A percentile compares a stretch with the other conserved stretches of the same genome.
Evolutionary conservation across 2,113 vertebrate species (phyloP).

Genomic region (Delphinapterus leucas): DNA sequence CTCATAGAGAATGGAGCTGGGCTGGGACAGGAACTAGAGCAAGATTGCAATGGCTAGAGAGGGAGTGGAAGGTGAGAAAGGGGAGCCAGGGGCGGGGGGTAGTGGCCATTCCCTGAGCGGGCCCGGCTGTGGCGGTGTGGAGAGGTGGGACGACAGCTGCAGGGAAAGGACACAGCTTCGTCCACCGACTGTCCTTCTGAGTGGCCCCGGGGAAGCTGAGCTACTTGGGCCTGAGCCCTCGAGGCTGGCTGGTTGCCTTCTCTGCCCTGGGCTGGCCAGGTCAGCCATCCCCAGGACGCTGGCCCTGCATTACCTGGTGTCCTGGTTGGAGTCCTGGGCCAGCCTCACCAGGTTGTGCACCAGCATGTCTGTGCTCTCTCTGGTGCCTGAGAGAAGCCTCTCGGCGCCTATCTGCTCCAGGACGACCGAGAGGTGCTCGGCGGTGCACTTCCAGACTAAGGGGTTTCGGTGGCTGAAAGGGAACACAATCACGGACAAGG

Average conservation of each 20-base stretch:
- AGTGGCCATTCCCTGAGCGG: not conserved
- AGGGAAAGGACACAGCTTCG: not conserved
- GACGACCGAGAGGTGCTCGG: slow-evolving; percentile 64
- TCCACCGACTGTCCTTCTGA: not conserved
- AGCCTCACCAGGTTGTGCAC: slow-evolving; percentile 68
- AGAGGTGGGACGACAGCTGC: not conserved
- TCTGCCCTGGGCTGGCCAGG: not conserved
- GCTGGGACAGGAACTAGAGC: no score
- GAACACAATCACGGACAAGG: not conserved
- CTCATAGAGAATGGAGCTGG: not conserved
- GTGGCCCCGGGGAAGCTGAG: not conserved
- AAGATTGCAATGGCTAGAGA: fast-evolving
- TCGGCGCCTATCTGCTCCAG: slow-evolving; percentile 66
- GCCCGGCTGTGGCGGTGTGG: fast-evolving
- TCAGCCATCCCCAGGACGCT: fast-evolving
- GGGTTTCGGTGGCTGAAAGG: slow-evolving; percentile 75
- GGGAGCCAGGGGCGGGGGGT: no score
- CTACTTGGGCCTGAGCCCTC: not conserved
- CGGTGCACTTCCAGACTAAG: slow-evolving; percentile 72
- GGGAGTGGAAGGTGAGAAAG: not conserved
- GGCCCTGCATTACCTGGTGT: slow-evolving; percentile 78
- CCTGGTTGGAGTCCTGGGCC: slow-evolving; percentile 82
- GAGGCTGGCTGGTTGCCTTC: not conserved
- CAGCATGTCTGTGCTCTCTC: slow-evolving; percentile 57
- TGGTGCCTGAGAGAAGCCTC: slow-evolving; percentile 69